phyloP scores from a whole-genome alignment of 2,888 invertebrate species.

The Cybosia mesomella region DNA sequence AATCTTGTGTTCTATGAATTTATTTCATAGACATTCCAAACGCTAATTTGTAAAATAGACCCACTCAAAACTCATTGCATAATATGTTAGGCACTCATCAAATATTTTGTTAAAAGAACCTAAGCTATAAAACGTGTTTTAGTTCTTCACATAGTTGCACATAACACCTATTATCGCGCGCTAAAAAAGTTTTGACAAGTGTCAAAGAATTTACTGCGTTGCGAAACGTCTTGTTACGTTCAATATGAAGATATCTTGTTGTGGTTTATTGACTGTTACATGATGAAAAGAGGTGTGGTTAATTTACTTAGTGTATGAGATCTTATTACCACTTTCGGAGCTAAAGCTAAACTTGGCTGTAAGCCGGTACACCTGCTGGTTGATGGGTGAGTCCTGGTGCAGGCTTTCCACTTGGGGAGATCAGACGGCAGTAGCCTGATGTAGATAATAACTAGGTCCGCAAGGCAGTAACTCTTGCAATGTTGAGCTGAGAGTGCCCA shows the following conservation, averaged over 20 bases:
- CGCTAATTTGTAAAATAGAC: neutral
- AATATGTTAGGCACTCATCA: neutral
- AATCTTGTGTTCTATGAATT: too few relatives aligned
- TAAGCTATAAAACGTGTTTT: conserved; percentile 11
- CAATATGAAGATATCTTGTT: neutral
- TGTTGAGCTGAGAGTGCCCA: too few relatives aligned
- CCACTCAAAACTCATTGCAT: neutral
- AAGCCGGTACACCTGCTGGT: too few relatives aligned
- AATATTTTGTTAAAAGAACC: neutral
- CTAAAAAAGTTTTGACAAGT: conserved; percentile 13
- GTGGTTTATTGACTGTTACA: neutral
- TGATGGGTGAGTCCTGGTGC: too few relatives aligned
- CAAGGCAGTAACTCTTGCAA: too few relatives aligned
- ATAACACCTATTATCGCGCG: conserved; percentile 11
- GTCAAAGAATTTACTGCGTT: conserved; percentile 10
- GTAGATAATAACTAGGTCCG: too few relatives aligned
- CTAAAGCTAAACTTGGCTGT: too few relatives aligned
- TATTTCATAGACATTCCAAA: neutral
- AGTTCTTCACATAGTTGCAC: neutral
- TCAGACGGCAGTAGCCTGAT: too few relatives aligned
- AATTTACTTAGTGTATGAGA: neutral
- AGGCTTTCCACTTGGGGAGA: too few relatives aligned
- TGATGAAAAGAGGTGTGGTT: neutral
- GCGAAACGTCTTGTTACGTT: conserved; percentile 2
- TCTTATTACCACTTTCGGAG: neutral